Conservation (phyloP, 2,888 invertebrate genomes). For the Drosophila atroscutellata region DNA sequence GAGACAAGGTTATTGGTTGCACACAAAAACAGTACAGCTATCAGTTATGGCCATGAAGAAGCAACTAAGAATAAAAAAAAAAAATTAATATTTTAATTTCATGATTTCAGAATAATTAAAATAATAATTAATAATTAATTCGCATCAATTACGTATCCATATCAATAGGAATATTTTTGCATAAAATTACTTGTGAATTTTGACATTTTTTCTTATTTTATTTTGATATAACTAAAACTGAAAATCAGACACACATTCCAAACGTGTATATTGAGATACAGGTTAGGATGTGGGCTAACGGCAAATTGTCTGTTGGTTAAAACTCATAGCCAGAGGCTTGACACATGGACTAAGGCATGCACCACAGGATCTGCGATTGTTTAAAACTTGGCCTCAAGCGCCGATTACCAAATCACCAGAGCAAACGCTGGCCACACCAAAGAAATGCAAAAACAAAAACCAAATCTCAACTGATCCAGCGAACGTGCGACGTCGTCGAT, state of each 20-base stretch:
- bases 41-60: not conserved
- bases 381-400: conserved; percentile 2
- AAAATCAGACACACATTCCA: not conserved
- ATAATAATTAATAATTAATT: too few relatives aligned
- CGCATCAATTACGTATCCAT: too few relatives aligned
- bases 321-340: not conserved
- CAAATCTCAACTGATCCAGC: not conserved
- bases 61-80: not conserved
- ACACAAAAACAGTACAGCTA: not conserved
- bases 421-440: not conserved
- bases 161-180: not conserved
- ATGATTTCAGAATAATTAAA: not conserved
- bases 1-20: not conserved
- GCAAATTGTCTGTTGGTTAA: not conserved
- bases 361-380: not conserved
- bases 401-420: not conserved
- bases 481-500: conserved; percentile 4
- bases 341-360: not conserved
- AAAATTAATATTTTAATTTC: not conserved
- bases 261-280: not conserved
- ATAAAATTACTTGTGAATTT: not conserved
- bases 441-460: not conserved
- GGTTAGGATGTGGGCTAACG: not conserved
- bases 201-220: not conserved
- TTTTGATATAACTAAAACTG: not conserved